Base-by-base conservation (phyloP, 92 coral and sea anemone species). In the Zoanthus gigantus region DNA sequence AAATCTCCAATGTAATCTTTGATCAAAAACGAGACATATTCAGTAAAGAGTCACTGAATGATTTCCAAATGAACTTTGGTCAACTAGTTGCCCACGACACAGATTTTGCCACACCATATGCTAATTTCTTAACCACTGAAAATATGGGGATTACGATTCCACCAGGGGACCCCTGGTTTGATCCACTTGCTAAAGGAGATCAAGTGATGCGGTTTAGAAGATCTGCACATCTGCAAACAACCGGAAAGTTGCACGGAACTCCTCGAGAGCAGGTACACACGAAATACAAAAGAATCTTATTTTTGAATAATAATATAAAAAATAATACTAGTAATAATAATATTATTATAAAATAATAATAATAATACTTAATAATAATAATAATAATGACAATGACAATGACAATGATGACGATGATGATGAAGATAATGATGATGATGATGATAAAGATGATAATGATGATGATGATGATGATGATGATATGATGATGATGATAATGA, bases 41-140 rank as follows among this genome's bases (percentile, higher is more conserved):
- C 71, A 97, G 98, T 83, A 82, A 90, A 67, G 90, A 88, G 61
- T 96, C 98, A 10, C 90, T 97, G 14, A 97, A 97, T 54, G 96
- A 95, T 67, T 95, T 97, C 73, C 99, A 97, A 86, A 89, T 94
- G 98, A 88, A 97, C 79, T 94, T 97, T 88, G 99, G 99, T 0
- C 99, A 97, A 74, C 89, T 97, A 53, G 87, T 97, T 65, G 99
- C 99, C 7, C 99, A 97, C 90, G 99, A 97, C 84, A 92, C 96
- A 6, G 99, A 97, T 72, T 97, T 97, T 65, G 98, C 99, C 32
- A 97, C 99, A 16, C 99, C 99, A 7, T 97, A 97, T 73, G 99
- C 99, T 29, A 97, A 97, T 87, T 90, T 94, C 50, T 87, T 97
- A 71, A 93, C 99, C 14, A 92, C 96, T 63, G 99, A 97, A 71